Percentiles rank a stretch among this genome's conserved stretches.
These are phyloP conservation scores for Bucorvus abyssinicus DNA, from an alignment of 2,797 vertebrate genomes.

Conservation along the genomic window DNA sequence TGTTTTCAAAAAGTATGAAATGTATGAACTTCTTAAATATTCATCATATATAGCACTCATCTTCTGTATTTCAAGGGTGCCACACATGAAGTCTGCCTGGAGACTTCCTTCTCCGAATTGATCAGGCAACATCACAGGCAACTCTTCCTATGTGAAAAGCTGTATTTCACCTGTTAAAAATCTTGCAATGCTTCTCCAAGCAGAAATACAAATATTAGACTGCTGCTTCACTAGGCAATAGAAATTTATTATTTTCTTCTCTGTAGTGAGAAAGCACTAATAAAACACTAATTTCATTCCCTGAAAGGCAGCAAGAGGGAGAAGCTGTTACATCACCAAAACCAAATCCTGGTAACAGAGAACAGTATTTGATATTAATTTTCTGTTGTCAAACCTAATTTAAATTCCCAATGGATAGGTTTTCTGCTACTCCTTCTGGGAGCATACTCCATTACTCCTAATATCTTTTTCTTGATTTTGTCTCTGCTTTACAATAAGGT, in stretches of 20 bases:
- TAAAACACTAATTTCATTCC: neutral
- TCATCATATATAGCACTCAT: neutral
- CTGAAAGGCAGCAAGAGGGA: neutral
- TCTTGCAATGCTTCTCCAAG: neutral
- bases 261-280: neutral
- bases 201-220: slow-evolving; percentile 44
- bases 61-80: neutral
- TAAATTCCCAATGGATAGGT: neutral
- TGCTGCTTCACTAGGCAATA: slow-evolving; percentile 1
- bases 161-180: neutral
- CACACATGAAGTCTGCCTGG: neutral
- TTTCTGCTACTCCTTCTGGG: neutral
- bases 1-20: neutral
- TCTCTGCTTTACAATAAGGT: neutral
- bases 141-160: neutral
- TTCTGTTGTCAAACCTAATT: neutral
- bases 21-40: neutral
- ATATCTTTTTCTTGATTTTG: neutral
- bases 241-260: neutral
- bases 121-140: neutral
- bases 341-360: neutral
- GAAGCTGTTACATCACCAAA: neutral
- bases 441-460: neutral
- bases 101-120: neutral
- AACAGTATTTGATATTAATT: neutral